Evolutionary conservation across 2,888 invertebrate species (phyloP).

Genomic region (Hemaris fuciformis): DNA sequence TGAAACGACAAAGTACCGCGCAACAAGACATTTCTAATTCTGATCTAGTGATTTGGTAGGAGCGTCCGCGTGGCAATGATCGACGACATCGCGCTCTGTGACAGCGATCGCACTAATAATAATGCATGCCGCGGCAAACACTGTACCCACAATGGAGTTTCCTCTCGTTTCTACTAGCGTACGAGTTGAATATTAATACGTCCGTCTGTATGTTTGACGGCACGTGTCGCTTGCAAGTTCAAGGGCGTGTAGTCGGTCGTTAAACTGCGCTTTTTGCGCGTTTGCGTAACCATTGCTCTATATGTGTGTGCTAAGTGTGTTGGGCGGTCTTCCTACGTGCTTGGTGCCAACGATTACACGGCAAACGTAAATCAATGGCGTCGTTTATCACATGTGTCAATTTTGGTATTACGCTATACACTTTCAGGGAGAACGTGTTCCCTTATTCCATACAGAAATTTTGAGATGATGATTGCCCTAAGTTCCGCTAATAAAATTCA

Average conservation of each 20-base stretch:
- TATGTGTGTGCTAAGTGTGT: slow-evolving; percentile 34
- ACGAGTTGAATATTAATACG: slow-evolving; percentile 44
- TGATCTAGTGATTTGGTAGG: not conserved
- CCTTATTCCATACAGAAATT: too few species aligned
- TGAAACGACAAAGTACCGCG: not conserved
- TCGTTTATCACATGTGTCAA: too few species aligned
- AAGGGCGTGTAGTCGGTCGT: slow-evolving; percentile 60
- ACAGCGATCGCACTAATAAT: slow-evolving; percentile 34
- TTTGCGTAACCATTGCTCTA: slow-evolving; percentile 42
- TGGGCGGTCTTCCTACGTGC: not conserved
- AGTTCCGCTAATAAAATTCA: too few species aligned
- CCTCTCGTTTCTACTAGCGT: slow-evolving; percentile 41
- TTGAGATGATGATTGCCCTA: too few species aligned
- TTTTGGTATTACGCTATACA: too few species aligned
- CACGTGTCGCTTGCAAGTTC: slow-evolving; percentile 53
- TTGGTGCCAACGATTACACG: not conserved
- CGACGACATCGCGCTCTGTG: not conserved
- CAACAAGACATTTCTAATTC: not conserved
- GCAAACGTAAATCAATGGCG: too few species aligned
- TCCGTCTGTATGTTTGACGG: slow-evolving; percentile 36
- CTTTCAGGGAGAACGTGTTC: too few species aligned
- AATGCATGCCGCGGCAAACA: slow-evolving; percentile 38
- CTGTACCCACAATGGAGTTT: slow-evolving; percentile 33
- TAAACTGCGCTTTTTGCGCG: slow-evolving; percentile 58
- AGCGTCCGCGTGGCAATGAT: slow-evolving; percentile 7